phyloP scores from a whole-genome alignment of 1,140 invertebrate species.

The Hyles vespertilio region DNA sequence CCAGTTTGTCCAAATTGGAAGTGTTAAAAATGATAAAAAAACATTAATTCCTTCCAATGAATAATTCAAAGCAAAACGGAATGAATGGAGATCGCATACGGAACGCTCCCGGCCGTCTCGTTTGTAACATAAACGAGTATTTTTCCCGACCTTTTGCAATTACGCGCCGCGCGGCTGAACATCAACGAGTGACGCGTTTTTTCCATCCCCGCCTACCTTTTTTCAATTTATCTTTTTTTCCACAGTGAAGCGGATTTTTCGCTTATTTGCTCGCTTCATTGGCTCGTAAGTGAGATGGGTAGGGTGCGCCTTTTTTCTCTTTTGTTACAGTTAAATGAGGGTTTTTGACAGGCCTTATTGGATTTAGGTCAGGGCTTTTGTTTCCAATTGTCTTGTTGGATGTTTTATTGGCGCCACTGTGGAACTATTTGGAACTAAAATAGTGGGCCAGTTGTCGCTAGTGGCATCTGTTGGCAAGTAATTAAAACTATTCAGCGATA shows the following conservation, averaged over 20 bases:
- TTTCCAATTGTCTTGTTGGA: slow-evolving; percentile 22
- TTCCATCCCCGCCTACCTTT: slow-evolving; percentile 28
- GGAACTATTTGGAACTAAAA: slow-evolving; percentile 13
- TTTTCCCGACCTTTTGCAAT: slow-evolving; percentile 67
- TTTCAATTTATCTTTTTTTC: slow-evolving; percentile 68
- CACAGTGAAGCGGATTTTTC: slow-evolving; percentile 68
- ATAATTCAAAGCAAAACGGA: too few species aligned
- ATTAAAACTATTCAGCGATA: neutral
- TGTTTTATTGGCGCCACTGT: slow-evolving; percentile 10
- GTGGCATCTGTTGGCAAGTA: slow-evolving; percentile 33
- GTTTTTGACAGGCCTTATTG: slow-evolving; percentile 40
- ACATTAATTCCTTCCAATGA: too few species aligned
- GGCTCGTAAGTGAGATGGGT: slow-evolving; percentile 70
- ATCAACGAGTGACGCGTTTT: slow-evolving; percentile 59
- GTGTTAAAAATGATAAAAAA: too few species aligned
- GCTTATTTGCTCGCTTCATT: slow-evolving; percentile 73
- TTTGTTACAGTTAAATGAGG: slow-evolving; percentile 52
- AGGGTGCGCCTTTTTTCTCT: slow-evolving; percentile 42
- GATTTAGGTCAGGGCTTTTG: slow-evolving; percentile 53
- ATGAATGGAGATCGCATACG: slow-evolving; percentile 21
- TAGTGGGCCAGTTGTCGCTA: neutral
- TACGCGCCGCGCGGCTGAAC: slow-evolving; percentile 52
- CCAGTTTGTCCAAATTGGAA: too few species aligned
- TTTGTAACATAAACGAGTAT: slow-evolving; percentile 18
- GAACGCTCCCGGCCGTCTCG: slow-evolving; percentile 26